A percentile compares a stretch with the other conserved stretches of the same genome.
Conservation (phyloP, 2,113 vertebrate genomes). For the Dryoscopus gambensis region DNA sequence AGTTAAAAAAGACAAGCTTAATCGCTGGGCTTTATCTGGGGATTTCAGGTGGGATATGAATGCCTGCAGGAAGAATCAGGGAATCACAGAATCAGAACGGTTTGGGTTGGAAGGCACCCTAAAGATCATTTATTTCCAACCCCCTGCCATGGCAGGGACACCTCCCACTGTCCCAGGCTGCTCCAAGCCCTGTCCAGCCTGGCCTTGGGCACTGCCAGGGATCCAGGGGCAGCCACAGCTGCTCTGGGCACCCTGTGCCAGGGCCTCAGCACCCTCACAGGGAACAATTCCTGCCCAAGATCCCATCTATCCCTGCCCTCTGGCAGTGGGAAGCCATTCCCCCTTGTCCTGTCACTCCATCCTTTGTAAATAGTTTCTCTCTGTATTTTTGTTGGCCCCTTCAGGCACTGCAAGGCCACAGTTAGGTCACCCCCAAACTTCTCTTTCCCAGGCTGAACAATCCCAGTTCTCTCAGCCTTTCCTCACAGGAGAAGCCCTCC, state of each 20-base stretch:
- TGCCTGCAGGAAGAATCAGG: not conserved
- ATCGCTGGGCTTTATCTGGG: not conserved
- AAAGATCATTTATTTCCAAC: not conserved
- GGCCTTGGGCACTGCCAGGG: not conserved
- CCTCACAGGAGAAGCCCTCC: not conserved
- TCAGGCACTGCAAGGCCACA: not conserved
- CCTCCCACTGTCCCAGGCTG: not conserved
- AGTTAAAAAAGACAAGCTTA: not conserved
- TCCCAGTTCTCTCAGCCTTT: not conserved
- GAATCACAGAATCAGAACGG: not conserved
- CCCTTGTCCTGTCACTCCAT: not conserved
- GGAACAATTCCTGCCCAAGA: not conserved
- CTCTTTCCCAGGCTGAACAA: not conserved
- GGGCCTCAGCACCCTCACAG: not conserved
- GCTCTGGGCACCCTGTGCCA: not conserved
- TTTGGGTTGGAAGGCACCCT: not conserved
- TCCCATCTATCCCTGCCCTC: not conserved
- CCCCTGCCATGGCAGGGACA: not conserved
- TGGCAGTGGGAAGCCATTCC: not conserved
- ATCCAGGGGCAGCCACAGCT: not conserved
- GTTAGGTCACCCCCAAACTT: not conserved
- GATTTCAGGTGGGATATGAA: not conserved
- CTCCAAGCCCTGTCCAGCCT: rapidly evolving
- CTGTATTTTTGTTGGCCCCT: rapidly evolving
- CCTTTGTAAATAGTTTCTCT: too few relatives aligned